Base-by-base conservation (phyloP, 2,888 invertebrate genomes). In the Charanyca ferruginea region DNA sequence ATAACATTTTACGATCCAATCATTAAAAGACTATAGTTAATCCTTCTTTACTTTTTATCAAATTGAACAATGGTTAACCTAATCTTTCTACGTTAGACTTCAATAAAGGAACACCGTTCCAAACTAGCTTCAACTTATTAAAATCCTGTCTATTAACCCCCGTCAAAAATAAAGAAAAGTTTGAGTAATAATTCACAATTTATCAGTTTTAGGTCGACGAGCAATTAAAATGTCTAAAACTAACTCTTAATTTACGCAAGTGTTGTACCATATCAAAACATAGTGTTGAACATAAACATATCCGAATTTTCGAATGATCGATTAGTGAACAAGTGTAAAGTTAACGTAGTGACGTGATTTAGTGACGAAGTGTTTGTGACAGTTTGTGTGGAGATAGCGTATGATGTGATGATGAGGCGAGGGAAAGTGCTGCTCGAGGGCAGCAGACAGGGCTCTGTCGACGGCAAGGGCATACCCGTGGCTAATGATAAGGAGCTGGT, bases 401-500 rank as follows among this genome's bases (percentile, higher is more conserved):
- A 91, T 91, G 84, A 93, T 93, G 94, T 91, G 89, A 94, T 93
- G 91, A 95, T 95, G 95, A 89, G 94, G 84, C 94, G 94, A 16
- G 94, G 93, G 11, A 95, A 94, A 87, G 92, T 93, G 77, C 88
- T 94, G 91, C 90, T 95, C 32, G 95, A 95, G 67, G 90, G 92
- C 83, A 94, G 94, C 87, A 90, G 95, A 83, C 95, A 95, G 87
- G 95, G 94, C 71, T 95, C 95, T 58, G 93, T 95, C 81, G 95
- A 95, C 88, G 91, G 93, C 81, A 90, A 91, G 65, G 87, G 83
- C 71, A 90, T 87, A 28, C 60, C 69, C 68, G 87, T 93, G 81
- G 87, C 88, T 28, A 92, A 86, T 79, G 96, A 95, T 77, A 97
- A 97, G 89, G 97, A 97, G 91, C 91, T 96, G 85, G 97, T 97